Percentiles rank a stretch among this genome's conserved stretches.
phyloP scores from a whole-genome alignment of 2,797 vertebrate genomes.

The Chelon auratus region DNA sequence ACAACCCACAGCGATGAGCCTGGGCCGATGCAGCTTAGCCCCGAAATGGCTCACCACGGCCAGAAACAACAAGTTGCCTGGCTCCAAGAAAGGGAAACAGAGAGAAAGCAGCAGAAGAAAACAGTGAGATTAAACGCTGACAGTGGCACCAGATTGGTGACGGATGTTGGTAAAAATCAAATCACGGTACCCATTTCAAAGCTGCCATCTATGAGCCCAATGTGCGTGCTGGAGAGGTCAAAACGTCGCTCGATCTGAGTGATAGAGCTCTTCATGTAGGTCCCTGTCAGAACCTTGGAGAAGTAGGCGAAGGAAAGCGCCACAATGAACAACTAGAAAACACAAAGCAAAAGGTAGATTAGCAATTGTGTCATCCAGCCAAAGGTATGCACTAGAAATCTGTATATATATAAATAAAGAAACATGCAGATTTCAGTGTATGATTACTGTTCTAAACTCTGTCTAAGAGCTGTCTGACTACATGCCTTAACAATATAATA shows the following conservation, averaged over 20 bases:
- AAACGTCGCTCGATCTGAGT: slow-evolving; percentile 95
- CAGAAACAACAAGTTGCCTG: slow-evolving; percentile 85
- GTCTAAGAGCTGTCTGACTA: background rate
- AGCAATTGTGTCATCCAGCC: background rate
- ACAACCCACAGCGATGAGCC: slow-evolving; percentile 81
- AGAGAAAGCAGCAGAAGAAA: background rate
- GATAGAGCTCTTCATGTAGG: slow-evolving; percentile 93
- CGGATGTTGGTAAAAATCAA: background rate
- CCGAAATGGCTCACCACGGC: slow-evolving; percentile 85
- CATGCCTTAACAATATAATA: no score
- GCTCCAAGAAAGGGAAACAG: background rate
- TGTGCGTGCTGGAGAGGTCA: slow-evolving; percentile 88
- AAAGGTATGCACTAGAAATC: background rate
- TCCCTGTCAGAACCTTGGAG: slow-evolving; percentile 89
- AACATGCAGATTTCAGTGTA: no score
- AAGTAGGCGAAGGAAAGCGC: slow-evolving; percentile 89
- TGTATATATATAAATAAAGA: background rate
- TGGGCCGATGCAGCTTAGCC: slow-evolving; percentile 83
- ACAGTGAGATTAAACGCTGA: background rate
- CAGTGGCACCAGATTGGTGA: background rate
- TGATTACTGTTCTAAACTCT: background rate
- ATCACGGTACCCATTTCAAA: slow-evolving; percentile 91
- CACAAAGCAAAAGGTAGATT: slow-evolving; percentile 3
- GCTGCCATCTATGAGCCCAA: slow-evolving; percentile 91
- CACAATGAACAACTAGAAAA: slow-evolving; percentile 88